These are phyloP conservation scores for Copsychus sechellarum DNA, from an alignment of 2,113 vertebrate species.

Conservation along the genomic window DNA sequence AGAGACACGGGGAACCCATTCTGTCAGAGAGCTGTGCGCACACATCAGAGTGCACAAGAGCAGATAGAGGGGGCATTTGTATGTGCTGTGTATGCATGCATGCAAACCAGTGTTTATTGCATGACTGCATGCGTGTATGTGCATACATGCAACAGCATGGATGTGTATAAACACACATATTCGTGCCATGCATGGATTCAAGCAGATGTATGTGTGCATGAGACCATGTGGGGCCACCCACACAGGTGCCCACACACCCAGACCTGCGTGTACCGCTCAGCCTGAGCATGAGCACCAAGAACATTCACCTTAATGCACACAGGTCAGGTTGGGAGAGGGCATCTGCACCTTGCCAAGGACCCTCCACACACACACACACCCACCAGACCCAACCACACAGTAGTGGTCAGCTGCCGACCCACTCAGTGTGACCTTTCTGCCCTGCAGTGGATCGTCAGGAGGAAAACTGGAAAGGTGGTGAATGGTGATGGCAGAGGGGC, in stretches of 20 bases:
- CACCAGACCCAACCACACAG: background rate
- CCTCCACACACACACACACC: fast-evolving
- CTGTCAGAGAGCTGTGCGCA: background rate
- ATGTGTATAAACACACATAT: background rate
- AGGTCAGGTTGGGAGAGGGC: background rate
- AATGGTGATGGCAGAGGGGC: background rate
- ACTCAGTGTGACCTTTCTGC: background rate
- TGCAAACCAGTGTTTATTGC: background rate
- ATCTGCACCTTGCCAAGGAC: background rate
- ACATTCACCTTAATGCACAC: background rate
- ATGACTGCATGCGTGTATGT: background rate
- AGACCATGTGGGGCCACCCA: background rate
- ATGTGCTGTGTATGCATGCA: background rate
- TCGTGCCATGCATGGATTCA: background rate
- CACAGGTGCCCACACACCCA: background rate
- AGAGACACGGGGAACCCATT: background rate
- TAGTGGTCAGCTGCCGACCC: fast-evolving
- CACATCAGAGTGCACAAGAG: background rate
- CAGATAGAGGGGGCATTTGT: background rate
- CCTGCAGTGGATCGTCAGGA: background rate
- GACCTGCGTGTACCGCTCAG: background rate
- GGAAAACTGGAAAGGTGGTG: background rate
- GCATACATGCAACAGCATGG: too few relatives aligned
- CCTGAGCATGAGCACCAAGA: fast-evolving
- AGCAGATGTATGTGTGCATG: background rate